phyloP scores from a whole-genome alignment of 1,140 invertebrate species.

The Drosophila lowei region DNA sequence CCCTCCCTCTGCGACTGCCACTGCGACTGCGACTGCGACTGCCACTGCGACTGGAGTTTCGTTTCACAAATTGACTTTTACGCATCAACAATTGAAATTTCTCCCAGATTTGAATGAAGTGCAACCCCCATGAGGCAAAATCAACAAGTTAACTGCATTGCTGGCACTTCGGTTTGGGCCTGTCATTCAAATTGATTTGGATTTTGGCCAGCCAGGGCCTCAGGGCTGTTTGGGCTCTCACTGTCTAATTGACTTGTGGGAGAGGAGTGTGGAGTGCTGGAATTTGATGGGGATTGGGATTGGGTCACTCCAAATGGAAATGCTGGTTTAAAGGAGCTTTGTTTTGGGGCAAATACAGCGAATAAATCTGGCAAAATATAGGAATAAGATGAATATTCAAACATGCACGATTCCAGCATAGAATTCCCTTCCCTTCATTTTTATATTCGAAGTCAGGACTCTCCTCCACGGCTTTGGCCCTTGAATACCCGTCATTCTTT shows the following conservation, averaged over 20 bases:
- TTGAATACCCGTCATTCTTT: constrained; percentile 47
- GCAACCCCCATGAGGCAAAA: constrained; percentile 44
- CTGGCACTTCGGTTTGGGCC: constrained; percentile 32
- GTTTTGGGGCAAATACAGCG: no score
- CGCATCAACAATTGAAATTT: constrained; percentile 70
- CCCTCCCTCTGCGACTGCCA: not conserved
- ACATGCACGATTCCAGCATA: no score
- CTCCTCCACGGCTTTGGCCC: not conserved
- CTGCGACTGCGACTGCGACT: no score
- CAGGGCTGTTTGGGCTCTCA: constrained; percentile 52
- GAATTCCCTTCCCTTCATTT: no score
- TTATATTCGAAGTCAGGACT: no score
- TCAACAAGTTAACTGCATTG: constrained; percentile 76
- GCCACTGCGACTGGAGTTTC: constrained; percentile 47
- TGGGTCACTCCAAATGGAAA: not conserved
- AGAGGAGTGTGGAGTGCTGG: constrained; percentile 10
- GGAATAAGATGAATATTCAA: no score
- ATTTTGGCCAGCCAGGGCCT: constrained; percentile 25
- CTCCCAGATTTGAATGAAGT: constrained; percentile 29
- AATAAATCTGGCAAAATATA: no score
- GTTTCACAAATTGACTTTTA: constrained; percentile 73
- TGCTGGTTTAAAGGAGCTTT: no score
- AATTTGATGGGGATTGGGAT: constrained; percentile 5
- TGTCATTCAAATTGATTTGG: constrained; percentile 51
- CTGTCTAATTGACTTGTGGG: constrained; percentile 55